A percentile compares a stretch with the other conserved stretches of the same genome.
These are phyloP conservation scores for Propithecus deckenii DNA, from an alignment of 2,797 vertebrate species.

Conservation along the genomic window DNA sequence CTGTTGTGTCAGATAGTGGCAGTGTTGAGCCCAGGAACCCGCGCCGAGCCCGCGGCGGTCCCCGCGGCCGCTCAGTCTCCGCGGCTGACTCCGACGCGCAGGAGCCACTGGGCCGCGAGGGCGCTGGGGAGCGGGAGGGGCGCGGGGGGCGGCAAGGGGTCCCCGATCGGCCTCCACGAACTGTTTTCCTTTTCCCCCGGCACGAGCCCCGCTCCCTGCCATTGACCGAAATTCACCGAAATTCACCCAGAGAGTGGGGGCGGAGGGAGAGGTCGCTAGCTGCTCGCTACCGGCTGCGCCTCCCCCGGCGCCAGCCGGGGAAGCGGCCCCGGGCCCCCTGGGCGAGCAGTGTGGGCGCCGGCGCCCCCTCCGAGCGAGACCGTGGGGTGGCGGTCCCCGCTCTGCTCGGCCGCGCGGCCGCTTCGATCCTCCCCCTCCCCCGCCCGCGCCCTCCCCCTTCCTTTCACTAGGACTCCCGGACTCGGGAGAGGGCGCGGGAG, in stretches of 20 bases:
- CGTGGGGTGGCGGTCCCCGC: conserved; percentile 66
- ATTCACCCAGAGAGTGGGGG: background rate
- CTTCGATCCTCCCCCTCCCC: conserved; percentile 65
- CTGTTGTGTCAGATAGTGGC: conserved; percentile 86
- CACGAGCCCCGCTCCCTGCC: conserved; percentile 19
- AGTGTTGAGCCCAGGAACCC: conserved; percentile 85
- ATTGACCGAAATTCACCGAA: conserved; percentile 37
- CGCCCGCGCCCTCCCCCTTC: conserved; percentile 63
- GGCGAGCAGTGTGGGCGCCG: background rate
- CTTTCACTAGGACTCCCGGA: conserved; percentile 65
- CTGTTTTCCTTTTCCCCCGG: conserved; percentile 24
- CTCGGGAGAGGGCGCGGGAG: conserved; percentile 72
- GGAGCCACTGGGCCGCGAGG: conserved; percentile 73
- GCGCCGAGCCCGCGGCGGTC: conserved; percentile 74
- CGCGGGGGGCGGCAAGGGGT: background rate
- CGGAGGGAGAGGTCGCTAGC: conserved; percentile 38
- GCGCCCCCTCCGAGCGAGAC: conserved; percentile 41
- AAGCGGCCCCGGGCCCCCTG: background rate
- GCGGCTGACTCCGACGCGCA: conserved; percentile 45
- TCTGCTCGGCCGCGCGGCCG: conserved; percentile 53
- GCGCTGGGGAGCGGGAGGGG: conserved; percentile 60
- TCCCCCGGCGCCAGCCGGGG: background rate
- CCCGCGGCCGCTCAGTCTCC: conserved; percentile 73
- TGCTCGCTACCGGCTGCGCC: background rate
- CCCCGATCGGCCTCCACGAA: conserved; percentile 48